Evolutionary conservation across 2,888 invertebrate genomes (phyloP).

Genomic region (Anoncus sp.): DNA sequence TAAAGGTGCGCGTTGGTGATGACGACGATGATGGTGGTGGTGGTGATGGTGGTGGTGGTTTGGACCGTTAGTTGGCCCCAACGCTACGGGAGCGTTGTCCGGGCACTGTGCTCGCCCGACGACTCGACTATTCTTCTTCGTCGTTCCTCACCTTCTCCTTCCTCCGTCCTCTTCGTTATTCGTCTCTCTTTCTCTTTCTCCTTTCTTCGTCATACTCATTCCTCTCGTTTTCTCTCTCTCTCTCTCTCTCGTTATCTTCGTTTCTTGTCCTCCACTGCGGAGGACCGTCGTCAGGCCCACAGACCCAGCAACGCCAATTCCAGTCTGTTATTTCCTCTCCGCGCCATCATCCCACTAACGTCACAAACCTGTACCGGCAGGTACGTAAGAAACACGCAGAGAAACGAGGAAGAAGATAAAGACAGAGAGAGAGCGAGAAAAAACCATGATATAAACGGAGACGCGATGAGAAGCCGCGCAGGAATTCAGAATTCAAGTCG

Average conservation of each 20-base stretch:
- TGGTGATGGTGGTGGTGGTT: conserved; percentile 79
- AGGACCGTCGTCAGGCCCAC: conserved; percentile 50
- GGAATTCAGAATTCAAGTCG: conserved; percentile 51
- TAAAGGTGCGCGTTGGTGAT: conserved; percentile 54
- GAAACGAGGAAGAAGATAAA: conserved; percentile 9
- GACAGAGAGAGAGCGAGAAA: not conserved
- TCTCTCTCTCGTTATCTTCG: conserved; percentile 15
- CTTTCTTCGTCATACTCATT: conserved; percentile 29
- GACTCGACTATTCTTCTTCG: conserved; percentile 71
- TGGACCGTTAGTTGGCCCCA: conserved; percentile 82
- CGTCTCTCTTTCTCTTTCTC: conserved; percentile 40
- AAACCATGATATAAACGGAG: conserved; percentile 21
- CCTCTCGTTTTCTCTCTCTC: conserved; percentile 31
- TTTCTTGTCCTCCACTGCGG: not conserved
- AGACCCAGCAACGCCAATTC: conserved; percentile 60
- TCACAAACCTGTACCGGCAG: conserved; percentile 55
- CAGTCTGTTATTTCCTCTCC: conserved; percentile 34
- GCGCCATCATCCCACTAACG: conserved; percentile 24
- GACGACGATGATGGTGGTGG: conserved; percentile 62
- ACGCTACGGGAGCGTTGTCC: conserved; percentile 81
- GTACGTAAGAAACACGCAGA: conserved; percentile 47
- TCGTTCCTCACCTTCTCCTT: conserved; percentile 56
- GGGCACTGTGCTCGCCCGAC: conserved; percentile 76
- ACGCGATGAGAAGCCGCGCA: conserved; percentile 13
- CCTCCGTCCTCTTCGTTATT: conserved; percentile 25